Base-by-base conservation (phyloP, 2,888 invertebrate species). In the Melinopterus prodromus region DNA sequence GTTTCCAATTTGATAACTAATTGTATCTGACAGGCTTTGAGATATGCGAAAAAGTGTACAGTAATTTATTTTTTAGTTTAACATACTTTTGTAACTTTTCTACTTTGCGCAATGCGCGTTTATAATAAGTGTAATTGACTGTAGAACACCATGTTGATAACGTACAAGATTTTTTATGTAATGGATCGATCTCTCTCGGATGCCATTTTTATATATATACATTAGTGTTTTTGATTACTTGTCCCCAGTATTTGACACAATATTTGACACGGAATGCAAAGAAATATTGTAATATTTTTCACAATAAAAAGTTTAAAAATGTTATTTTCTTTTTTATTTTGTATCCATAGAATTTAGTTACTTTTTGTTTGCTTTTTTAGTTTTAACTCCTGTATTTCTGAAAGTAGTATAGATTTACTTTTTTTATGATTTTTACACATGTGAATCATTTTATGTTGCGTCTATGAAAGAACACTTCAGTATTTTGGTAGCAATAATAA, bases 221-320 rank as follows among this genome's bases (percentile, higher is more conserved):
- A 2, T 71, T 16, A 12, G 71, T 16, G 71, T 71, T 71, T 16
- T 71, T 71, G 9, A 71, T 14, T 71, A 16, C 14, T 9, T 71
- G 71, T 71, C 71, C 4, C 16, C 16, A 71, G 71, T 71, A 71
- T 71, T 71, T 71, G 71, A 38, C 9, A 38, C 38, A n/a, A n/a
- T n/a, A n/a, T n/a, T 38, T 38, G 7, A 53, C 7, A 53, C 12
- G 53, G 53, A 53, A 53, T 53, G 53, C 53, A 53, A 53, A 53
- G 9, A 53, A 53, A 53, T 53, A 53, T 53, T 53, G 53, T 53
- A 53, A 53, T 53, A 12, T 53, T 53, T 53, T 53, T 53, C 53
- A 53, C 53, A 53, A 53, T 53, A 53, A 53, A 53, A 53, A 53
- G 7, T 53, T 53, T 9, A 53, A 53, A 9, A 53, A 12, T 53